Conservation (phyloP, 2,113 vertebrate species). For the Proterorhinus semilunaris region DNA sequence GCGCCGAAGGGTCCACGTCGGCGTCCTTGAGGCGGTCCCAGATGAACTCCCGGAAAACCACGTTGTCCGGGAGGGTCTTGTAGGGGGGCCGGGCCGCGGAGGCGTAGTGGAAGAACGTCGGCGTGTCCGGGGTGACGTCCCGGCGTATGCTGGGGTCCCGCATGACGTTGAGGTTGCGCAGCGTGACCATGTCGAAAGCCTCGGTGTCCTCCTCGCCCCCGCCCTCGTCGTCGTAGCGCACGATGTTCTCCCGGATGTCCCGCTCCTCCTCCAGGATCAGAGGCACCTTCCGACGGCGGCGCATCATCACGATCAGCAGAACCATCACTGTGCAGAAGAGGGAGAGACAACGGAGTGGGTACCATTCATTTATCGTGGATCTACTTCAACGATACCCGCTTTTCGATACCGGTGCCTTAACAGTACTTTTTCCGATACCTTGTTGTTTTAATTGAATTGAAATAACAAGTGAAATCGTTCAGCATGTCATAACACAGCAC, state of each 20-base stretch:
- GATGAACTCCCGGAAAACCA: slow-evolving; percentile 95
- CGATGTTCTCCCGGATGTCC: slow-evolving; percentile 93
- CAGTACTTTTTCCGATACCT: too few species aligned
- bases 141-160: slow-evolving; percentile 84
- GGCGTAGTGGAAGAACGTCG: slow-evolving; percentile 84
- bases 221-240: slow-evolving; percentile 94
- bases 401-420: too few species aligned
- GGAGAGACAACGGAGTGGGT: slow-evolving; percentile 19
- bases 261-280: slow-evolving; percentile 93
- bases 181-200: slow-evolving; percentile 93
- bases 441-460: too few species aligned
- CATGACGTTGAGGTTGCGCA: slow-evolving; percentile 91
- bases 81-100: slow-evolving; percentile 71
- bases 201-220: slow-evolving; percentile 97
- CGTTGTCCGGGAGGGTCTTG: slow-evolving; percentile 89
- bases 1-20: slow-evolving; percentile 87
- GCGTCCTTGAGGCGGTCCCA: slow-evolving; percentile 95
- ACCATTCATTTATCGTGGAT: too few species aligned
- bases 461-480: too few species aligned
- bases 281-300: slow-evolving; percentile 87
- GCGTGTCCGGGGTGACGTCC: slow-evolving; percentile 91
- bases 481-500: too few species aligned
- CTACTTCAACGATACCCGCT: too few species aligned
- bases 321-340: slow-evolving; percentile 82
- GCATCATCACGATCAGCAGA: slow-evolving; percentile 90